These are phyloP conservation scores for Callinectes sapidus DNA, from an alignment of 2,888 invertebrate genomes.

Conservation along the genomic window DNA sequence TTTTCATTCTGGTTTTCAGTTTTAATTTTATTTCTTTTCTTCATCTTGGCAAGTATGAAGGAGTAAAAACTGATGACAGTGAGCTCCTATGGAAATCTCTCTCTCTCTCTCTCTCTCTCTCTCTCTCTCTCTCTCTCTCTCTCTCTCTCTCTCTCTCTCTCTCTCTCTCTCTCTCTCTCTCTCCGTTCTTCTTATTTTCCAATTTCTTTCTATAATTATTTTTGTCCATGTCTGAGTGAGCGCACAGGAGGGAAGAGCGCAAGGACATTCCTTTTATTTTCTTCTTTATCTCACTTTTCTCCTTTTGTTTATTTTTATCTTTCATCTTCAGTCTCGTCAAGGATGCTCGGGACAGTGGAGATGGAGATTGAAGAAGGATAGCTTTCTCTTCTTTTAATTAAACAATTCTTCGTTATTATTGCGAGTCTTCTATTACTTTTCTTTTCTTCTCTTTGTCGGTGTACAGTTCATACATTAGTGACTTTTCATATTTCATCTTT, in stretches of 20 bases:
- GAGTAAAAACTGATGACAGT: no score
- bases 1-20: background rate
- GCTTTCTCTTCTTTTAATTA: background rate
- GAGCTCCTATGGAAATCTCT: no score
- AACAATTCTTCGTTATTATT: background rate
- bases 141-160: background rate
- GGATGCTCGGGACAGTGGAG: no score
- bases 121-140: background rate
- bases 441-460: background rate
- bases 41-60: no score
- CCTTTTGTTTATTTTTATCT: background rate
- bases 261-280: background rate
- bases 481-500: background rate
- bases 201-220: background rate
- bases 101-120: background rate
- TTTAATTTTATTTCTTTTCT: background rate
- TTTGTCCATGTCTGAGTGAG: background rate
- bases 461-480: background rate
- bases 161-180: background rate
- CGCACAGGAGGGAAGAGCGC: background rate
- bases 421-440: background rate
- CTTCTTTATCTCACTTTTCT: background rate
- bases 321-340: background rate
- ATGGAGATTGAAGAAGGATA: no score
- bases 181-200: background rate